A percentile compares a stretch with the other conserved stretches of the same genome.
Evolutionary conservation across 2,888 invertebrate species (phyloP).

Genomic region (Capitulum mitella): DNA sequence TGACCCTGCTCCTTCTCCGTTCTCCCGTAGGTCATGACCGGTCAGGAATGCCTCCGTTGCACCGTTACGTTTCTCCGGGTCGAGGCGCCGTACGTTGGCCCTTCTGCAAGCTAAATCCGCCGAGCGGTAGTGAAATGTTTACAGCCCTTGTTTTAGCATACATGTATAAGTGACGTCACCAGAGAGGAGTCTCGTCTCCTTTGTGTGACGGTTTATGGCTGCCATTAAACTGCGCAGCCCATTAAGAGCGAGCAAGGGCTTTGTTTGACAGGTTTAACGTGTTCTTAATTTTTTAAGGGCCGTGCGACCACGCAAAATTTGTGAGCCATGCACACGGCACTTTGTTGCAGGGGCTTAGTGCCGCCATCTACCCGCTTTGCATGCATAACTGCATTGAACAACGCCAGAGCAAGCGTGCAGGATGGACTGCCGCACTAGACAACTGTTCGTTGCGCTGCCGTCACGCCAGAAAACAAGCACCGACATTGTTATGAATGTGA

Average conservation of each 20-base stretch:
- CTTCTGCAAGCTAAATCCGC: too few species aligned
- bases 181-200: not conserved
- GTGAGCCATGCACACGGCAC: not conserved
- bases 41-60: too few species aligned
- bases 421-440: too few species aligned
- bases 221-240: not conserved
- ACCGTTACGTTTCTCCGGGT: too few species aligned
- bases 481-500: too few species aligned
- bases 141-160: not conserved
- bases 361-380: not conserved
- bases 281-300: constrained; percentile 16
- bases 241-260: not conserved
- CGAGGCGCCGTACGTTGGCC: too few species aligned
- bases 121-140: not conserved
- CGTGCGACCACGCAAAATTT: not conserved
- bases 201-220: constrained; percentile 1
- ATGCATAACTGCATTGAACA: not conserved
- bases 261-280: not conserved
- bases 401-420: not conserved
- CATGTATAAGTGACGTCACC: constrained; percentile 3
- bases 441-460: too few species aligned
- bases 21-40: too few species aligned
- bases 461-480: too few species aligned
- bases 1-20: too few species aligned
- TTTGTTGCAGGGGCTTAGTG: not conserved